These are phyloP conservation scores for Ifrita kowaldi DNA, from an alignment of 2,113 vertebrate genomes.

Conservation along the genomic window DNA sequence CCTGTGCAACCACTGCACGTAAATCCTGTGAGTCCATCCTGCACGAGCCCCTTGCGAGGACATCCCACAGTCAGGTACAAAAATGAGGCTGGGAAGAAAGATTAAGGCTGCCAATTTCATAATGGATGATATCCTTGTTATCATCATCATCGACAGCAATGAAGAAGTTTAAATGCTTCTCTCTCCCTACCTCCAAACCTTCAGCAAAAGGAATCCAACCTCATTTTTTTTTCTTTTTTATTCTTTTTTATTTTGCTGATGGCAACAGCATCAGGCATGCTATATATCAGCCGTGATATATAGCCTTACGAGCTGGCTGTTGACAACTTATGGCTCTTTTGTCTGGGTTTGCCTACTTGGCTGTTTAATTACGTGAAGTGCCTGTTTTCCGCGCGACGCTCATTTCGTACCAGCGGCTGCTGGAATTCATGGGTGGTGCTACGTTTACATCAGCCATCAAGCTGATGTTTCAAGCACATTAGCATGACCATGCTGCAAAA, in stretches of 20 bases:
- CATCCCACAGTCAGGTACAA: not conserved
- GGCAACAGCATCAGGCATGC: not conserved
- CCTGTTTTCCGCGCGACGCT: not conserved
- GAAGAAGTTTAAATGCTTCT: not conserved
- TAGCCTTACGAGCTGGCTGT: not conserved
- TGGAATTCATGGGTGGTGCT: conserved; percentile 6
- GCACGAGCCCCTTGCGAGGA: not conserved
- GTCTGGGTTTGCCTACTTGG: conserved; percentile 49
- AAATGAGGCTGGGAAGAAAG: not conserved
- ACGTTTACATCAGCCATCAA: not conserved
- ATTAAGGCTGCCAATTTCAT: not conserved
- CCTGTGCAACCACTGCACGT: rapidly evolving
- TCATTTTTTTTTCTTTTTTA: not conserved
- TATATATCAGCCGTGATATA: not conserved
- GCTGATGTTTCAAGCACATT: not conserved
- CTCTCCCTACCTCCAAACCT: not conserved
- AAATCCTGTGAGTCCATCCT: not conserved
- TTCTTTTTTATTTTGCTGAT: not conserved
- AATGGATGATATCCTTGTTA: not conserved
- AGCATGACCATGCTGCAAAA: not conserved
- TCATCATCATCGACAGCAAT: not conserved
- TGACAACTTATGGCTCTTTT: conserved; percentile 20
- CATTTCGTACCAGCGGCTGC: not conserved
- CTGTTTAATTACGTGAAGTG: conserved; percentile 57
- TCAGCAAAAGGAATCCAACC: not conserved